phyloP scores from a whole-genome alignment of 2,888 invertebrate genomes.

The Lapara coniferarum region DNA sequence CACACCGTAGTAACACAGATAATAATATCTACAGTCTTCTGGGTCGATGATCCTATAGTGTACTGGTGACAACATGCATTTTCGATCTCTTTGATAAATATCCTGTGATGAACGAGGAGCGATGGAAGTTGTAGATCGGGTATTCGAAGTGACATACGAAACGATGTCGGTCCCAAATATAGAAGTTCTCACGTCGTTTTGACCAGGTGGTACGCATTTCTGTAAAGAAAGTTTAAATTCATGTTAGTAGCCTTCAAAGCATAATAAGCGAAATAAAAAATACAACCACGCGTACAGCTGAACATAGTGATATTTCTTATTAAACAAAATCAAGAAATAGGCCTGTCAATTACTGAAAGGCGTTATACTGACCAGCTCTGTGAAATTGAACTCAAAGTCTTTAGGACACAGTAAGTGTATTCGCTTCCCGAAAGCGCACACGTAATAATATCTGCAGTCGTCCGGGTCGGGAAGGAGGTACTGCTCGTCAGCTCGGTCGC shows the following conservation, averaged over 20 bases:
- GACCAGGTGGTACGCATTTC: neutral
- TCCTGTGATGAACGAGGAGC: neutral
- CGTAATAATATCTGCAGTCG: conserved; percentile 17
- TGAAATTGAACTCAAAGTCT: neutral
- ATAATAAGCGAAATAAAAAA: no score
- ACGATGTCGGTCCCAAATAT: no score
- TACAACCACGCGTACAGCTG: no score
- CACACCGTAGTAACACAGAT: conserved; percentile 7
- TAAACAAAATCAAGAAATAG: no score
- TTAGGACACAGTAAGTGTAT: neutral
- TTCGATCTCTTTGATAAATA: neutral
- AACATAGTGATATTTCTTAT: no score
- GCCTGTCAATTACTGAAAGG: no score
- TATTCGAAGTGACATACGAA: no score
- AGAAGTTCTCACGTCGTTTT: no score
- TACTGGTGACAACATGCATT: neutral
- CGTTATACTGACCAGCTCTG: neutral
- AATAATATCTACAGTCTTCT: conserved; percentile 15
- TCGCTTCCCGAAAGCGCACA: neutral
- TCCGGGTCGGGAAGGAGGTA: neutral
- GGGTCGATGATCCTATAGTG: conserved; percentile 10
- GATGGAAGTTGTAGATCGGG: neutral
- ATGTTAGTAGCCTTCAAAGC: no score
- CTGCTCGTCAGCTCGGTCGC: neutral
- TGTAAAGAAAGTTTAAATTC: neutral